Evolutionary conservation across 2,797 vertebrate species (phyloP).

Genomic region (Diglossa cyanea): DNA sequence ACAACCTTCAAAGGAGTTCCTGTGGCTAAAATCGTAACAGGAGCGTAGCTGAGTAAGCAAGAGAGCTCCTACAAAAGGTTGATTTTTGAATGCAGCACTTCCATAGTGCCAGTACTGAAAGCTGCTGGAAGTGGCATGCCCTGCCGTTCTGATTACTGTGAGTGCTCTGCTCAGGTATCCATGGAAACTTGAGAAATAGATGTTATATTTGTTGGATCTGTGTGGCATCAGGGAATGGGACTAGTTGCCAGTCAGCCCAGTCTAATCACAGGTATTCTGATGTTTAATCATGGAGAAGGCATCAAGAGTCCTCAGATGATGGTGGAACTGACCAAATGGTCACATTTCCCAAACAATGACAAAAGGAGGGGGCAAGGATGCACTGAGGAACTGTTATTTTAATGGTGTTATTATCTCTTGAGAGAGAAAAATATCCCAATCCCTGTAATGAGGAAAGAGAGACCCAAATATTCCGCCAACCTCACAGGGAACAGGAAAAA

Average conservation of each 20-base stretch:
- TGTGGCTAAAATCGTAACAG: background rate
- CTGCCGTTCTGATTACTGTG: conserved; percentile 20
- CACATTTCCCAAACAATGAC: background rate
- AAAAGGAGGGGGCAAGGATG: background rate
- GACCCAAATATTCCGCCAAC: background rate
- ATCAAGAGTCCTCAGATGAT: background rate
- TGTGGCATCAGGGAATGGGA: background rate
- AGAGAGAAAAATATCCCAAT: background rate
- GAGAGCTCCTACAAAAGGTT: background rate
- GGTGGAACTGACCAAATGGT: background rate
- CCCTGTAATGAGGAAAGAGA: background rate
- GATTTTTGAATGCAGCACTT: background rate
- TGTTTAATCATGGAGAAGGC: background rate
- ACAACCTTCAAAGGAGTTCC: background rate
- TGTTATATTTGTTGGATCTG: conserved; percentile 49
- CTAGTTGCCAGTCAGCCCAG: background rate
- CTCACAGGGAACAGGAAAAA: background rate
- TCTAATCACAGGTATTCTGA: background rate
- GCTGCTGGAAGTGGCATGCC: conserved; percentile 21
- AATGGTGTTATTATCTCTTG: background rate
- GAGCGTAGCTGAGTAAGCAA: background rate
- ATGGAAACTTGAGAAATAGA: conserved; percentile 67
- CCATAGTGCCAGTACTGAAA: background rate
- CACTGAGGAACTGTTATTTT: background rate
- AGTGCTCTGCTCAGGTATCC: conserved; percentile 61